Evolutionary conservation across 2,888 invertebrate species (phyloP).

Genomic region (Trypoxylon attenuatum): DNA sequence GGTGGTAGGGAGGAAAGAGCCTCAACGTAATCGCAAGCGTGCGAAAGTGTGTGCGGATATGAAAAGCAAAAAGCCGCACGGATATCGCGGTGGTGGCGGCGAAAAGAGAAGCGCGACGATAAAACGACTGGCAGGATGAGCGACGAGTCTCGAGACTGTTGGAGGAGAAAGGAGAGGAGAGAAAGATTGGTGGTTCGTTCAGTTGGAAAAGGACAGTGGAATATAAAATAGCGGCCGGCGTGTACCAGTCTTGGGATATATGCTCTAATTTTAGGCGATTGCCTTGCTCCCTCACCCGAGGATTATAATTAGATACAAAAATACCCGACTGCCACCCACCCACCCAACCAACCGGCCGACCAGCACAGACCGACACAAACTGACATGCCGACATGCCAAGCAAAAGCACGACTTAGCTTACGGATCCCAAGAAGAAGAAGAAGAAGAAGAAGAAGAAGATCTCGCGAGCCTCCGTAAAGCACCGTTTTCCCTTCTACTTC

Average conservation of each 20-base stretch:
- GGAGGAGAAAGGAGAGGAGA: slow-evolving; percentile 13
- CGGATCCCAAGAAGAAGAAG: too few species aligned
- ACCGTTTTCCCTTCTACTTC: too few species aligned
- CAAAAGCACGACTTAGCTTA: too few species aligned
- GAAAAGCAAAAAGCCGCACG: background rate
- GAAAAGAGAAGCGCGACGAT: slow-evolving; percentile 29
- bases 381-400: slow-evolving; percentile 38
- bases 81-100: background rate
- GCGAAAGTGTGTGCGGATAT: background rate
- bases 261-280: slow-evolving; percentile 74
- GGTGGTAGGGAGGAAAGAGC: too few species aligned
- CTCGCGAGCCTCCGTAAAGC: too few species aligned
- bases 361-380: too few species aligned
- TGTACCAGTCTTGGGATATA: slow-evolving; percentile 69
- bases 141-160: slow-evolving; percentile 30
- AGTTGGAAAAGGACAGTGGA: slow-evolving; percentile 39
- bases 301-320: slow-evolving; percentile 74
- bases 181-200: slow-evolving; percentile 9
- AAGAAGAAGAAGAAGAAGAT: too few species aligned
- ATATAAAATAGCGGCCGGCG: slow-evolving; percentile 64
- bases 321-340: slow-evolving; percentile 67
- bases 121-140: slow-evolving; percentile 43
- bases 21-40: background rate
- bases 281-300: slow-evolving; percentile 72
- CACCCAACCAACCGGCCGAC: slow-evolving; percentile 43